phyloP scores from a whole-genome alignment of 2,797 vertebrate genomes.

The Pagetopsis macropterus region DNA sequence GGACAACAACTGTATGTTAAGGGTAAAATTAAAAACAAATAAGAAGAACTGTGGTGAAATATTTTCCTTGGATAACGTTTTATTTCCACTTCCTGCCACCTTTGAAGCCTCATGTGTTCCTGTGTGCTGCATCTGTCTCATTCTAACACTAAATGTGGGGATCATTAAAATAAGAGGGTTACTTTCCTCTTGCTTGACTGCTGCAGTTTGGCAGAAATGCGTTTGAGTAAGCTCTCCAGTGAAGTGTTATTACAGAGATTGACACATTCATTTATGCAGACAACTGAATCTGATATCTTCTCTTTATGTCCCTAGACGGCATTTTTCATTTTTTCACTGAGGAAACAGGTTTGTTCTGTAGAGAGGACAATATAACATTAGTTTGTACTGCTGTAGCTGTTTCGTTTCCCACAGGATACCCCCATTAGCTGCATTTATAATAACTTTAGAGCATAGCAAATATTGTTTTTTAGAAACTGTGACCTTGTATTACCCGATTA shows the following conservation, averaged over 20 bases:
- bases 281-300: conserved; percentile 61
- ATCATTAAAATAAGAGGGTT: conserved; percentile 21
- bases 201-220: conserved; percentile 26
- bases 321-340: conserved; percentile 78
- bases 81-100: background rate
- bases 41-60: background rate
- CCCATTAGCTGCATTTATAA: conserved; percentile 55
- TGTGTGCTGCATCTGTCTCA: background rate
- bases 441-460: conserved; percentile 25
- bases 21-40: conserved; percentile 1
- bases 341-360: conserved; percentile 80
- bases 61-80: background rate
- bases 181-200: conserved; percentile 4
- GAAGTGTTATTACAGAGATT: conserved; percentile 33
- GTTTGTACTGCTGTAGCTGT: conserved; percentile 52
- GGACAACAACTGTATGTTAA: background rate
- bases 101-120: background rate
- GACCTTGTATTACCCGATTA: conserved; percentile 30
- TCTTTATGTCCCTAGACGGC: conserved; percentile 72
- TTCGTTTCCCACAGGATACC: conserved; percentile 41
- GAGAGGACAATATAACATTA: conserved; percentile 55
- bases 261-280: conserved; percentile 42
- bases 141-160: conserved; percentile 11
- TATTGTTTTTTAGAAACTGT: conserved; percentile 17
- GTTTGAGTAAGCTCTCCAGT: conserved; percentile 19